Base-by-base conservation (phyloP, 2,888 invertebrate species). In the Allolobophora icterica region DNA sequence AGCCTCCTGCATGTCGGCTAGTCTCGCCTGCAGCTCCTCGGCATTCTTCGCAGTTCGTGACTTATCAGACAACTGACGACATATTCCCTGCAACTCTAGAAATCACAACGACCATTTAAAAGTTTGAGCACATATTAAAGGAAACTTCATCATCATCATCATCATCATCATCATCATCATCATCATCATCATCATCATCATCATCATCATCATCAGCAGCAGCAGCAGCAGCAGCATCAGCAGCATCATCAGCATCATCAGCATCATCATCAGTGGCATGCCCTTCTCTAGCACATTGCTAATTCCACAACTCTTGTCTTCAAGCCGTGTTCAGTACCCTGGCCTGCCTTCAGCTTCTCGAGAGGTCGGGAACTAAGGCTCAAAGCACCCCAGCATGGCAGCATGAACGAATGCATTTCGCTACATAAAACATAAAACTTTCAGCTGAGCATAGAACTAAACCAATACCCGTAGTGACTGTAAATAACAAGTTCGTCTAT, bases 1-100 rank as follows among this genome's bases (percentile, higher is more conserved):
- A 5, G 95, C 94, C 92, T 96, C 95, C 89, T 93, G 93, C 52
- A 96, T 93, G 93, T 96, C 96, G 30, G 93, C 93, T 92, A 96
- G 96, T 89, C 90, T 45, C 21, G 91, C 92, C 24, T 58, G 89
- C 90, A 92, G 89, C 52, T 92, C 96, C 52, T 95, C 93, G 1
- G 96, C 92, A 33, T 94, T 91, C 92, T 95, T 95, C 8, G 87
- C 21, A 87, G 87, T 11, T 4, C 89, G 45, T 24, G 45, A 42
- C 33, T 89, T 52, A 42, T 42, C 45, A 13, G 89, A 21, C 34
- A 89, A 30, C 45, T 89, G 42, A 5, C n/a, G 45, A 42, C 45
- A 38, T 24, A 89, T 52, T 52, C 30, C 21, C 24, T 30, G 45
- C 38, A 89, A 42, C 45, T 89, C 89, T 89, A 89, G 34, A 87